These are phyloP conservation scores for Volucella inflata DNA, from an alignment of 2,888 invertebrate genomes.

Conservation along the genomic window DNA sequence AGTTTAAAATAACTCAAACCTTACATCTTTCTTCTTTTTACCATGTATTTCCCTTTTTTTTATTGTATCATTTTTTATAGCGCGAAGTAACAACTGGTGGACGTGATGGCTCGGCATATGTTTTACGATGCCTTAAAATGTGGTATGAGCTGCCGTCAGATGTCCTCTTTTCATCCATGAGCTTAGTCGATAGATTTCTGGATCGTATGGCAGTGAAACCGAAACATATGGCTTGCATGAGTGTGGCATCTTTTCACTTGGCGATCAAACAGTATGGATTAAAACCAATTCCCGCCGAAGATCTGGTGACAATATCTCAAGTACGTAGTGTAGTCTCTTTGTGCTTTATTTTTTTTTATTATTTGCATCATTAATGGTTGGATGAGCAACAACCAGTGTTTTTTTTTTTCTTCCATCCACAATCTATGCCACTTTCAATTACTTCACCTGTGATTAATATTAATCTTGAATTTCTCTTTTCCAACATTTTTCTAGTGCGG, in stretches of 20 bases:
- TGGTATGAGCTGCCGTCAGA: slow-evolving; percentile 93
- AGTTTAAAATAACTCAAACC: slow-evolving; percentile 75
- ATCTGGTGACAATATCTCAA: slow-evolving; percentile 87
- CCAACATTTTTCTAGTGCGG: slow-evolving; percentile 87
- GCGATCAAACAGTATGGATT: slow-evolving; percentile 88
- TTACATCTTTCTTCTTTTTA: background rate
- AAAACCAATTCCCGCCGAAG: slow-evolving; percentile 86
- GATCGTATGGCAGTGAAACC: slow-evolving; percentile 92
- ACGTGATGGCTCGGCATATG: slow-evolving; percentile 92
- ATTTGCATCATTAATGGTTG: background rate
- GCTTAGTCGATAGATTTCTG: slow-evolving; percentile 91
- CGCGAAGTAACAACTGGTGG: slow-evolving; percentile 90
- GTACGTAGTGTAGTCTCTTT: slow-evolving; percentile 76
- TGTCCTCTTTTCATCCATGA: slow-evolving; percentile 91
- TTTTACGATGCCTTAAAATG: slow-evolving; percentile 91
- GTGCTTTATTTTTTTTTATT: background rate
- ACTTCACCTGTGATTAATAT: slow-evolving; percentile 3
- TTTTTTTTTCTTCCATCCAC: too few relatives aligned
- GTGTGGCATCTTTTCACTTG: slow-evolving; percentile 93
- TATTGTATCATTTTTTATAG: slow-evolving; percentile 73
- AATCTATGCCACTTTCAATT: too few relatives aligned
- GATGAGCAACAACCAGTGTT: too few relatives aligned
- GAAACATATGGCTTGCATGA: slow-evolving; percentile 94
- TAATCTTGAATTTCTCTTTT: slow-evolving; percentile 77
- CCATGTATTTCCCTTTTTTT: background rate